These are phyloP conservation scores for Branchinecta lindahli DNA, from an alignment of 1,140 invertebrate species.

Conservation along the genomic window DNA sequence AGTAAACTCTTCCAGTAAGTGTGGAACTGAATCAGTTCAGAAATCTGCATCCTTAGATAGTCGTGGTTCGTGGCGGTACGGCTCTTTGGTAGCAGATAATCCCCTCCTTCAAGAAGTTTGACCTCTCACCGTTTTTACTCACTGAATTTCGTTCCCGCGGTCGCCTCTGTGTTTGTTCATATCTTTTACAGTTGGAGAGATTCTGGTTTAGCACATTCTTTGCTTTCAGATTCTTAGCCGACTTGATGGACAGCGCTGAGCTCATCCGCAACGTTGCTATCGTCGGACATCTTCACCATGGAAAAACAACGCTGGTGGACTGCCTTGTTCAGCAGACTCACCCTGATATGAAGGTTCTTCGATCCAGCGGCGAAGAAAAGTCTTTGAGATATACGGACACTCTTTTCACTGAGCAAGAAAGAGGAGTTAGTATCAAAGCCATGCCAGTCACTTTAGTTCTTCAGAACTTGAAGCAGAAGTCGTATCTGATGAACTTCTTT, in stretches of 20 bases:
- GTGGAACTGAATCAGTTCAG: no score
- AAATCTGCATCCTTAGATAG: no score
- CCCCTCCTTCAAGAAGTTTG: no score
- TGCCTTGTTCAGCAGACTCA: constrained; percentile 95
- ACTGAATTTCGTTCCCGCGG: no score
- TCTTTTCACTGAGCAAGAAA: constrained; percentile 91
- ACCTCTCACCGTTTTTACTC: no score
- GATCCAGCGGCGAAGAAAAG: constrained; percentile 40
- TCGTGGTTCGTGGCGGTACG: no score
- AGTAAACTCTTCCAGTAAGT: no score
- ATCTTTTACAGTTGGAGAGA: no score
- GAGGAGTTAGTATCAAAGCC: constrained; percentile 93
- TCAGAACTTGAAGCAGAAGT: constrained; percentile 86
- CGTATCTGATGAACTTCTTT: constrained; percentile 87
- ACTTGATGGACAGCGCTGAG: constrained; percentile 91
- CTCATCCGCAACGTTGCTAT: constrained; percentile 91
- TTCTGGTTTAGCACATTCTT: neutral
- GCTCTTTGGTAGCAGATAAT: no score
- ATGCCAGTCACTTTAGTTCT: constrained; percentile 86
- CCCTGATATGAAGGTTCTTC: constrained; percentile 50
- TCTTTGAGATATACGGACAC: constrained; percentile 89
- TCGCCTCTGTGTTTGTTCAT: no score
- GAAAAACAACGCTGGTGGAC: constrained; percentile 97
- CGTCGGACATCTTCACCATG: constrained; percentile 94
- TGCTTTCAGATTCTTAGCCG: constrained; percentile 56